phyloP scores from a whole-genome alignment of 30 jellyfish, hydroid and myxozoan genomes.

The Aurelia aurita region DNA sequence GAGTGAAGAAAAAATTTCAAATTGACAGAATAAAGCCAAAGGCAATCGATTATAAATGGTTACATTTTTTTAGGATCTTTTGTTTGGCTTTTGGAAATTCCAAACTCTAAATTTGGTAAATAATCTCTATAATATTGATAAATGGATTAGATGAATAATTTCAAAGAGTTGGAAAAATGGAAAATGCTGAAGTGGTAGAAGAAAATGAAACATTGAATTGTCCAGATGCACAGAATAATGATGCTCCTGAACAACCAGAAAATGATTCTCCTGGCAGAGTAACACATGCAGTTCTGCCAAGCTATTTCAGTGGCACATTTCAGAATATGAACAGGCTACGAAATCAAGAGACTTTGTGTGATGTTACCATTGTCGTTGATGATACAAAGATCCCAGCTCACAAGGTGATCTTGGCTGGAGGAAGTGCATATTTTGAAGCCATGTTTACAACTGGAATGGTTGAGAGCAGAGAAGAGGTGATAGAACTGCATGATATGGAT shows the following conservation, averaged over 20 bases:
- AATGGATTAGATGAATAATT: too few relatives aligned
- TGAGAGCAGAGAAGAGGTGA: slow-evolving; percentile 70
- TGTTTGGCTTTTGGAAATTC: too few relatives aligned
- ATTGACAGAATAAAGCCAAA: too few relatives aligned
- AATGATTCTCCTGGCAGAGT: neutral
- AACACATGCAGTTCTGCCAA: neutral
- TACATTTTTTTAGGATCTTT: too few relatives aligned
- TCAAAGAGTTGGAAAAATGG: neutral
- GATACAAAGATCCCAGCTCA: slow-evolving; percentile 77
- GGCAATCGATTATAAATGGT: too few relatives aligned
- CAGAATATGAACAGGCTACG: slow-evolving; percentile 70
- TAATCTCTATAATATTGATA: too few relatives aligned
- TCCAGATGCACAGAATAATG: neutral
- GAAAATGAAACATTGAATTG: neutral
- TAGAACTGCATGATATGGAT: slow-evolving; percentile 81
- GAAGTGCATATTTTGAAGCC: slow-evolving; percentile 90
- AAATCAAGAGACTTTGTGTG: slow-evolving; percentile 67
- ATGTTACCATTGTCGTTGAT: slow-evolving; percentile 63
- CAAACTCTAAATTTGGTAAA: too few relatives aligned
- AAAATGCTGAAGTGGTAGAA: neutral
- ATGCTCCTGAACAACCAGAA: neutral
- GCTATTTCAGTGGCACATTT: slow-evolving; percentile 53
- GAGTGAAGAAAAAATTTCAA: too few relatives aligned
- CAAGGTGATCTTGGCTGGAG: slow-evolving; percentile 81
- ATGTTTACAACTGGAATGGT: slow-evolving; percentile 86